phyloP scores from a whole-genome alignment of 2,113 vertebrate genomes.

The Ailuropoda melanoleuca region DNA sequence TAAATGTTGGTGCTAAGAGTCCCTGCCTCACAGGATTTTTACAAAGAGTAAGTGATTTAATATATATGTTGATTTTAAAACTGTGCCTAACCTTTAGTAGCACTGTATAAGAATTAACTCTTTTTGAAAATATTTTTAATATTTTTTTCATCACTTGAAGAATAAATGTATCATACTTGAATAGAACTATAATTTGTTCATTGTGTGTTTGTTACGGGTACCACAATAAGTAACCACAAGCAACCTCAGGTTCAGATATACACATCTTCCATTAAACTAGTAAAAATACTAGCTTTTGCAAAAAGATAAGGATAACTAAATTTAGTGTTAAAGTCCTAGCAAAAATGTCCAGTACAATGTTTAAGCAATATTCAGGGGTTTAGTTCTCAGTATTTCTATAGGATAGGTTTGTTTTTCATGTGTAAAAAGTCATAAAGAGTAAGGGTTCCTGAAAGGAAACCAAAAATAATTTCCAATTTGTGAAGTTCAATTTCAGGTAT shows the following conservation, averaged over 20 bases:
- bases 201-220: neutral
- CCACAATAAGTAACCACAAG: neutral
- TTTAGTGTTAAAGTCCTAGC: neutral
- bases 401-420: neutral
- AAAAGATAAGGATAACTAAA: neutral
- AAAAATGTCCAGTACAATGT: neutral
- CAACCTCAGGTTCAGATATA: neutral
- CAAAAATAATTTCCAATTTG: neutral
- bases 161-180: neutral
- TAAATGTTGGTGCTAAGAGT: neutral
- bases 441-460: neutral
- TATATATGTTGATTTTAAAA: neutral
- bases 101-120: neutral
- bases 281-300: neutral
- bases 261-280: neutral
- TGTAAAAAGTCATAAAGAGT: neutral
- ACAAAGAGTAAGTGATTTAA: neutral
- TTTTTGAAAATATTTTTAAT: neutral
- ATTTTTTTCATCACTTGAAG: neutral
- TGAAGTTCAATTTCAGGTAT: neutral
- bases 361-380: neutral
- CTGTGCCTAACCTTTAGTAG: neutral
- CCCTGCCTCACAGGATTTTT: neutral
- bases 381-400: neutral
- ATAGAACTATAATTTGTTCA: neutral